phyloP scores from a whole-genome alignment of 2,113 vertebrate species.

The Acrocephalus kingi region DNA sequence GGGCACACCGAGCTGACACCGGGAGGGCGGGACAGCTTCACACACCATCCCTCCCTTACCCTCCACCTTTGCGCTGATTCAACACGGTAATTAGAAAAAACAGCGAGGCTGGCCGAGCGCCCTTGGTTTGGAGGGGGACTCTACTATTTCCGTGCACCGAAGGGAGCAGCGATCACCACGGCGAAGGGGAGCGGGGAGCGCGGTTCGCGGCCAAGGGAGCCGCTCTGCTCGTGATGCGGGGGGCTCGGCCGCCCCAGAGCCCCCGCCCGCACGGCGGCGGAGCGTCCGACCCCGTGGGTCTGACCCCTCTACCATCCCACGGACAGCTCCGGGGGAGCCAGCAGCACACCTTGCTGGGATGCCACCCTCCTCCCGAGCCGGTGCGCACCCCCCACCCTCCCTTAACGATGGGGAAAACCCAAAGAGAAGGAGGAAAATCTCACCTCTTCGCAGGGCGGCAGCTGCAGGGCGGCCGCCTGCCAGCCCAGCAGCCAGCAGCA shows the following conservation, averaged over 20 bases:
- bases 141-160: neutral
- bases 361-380: neutral
- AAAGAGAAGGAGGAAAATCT: constrained; percentile 40
- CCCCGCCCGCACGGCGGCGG: neutral
- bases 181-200: rapidly evolving
- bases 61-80: neutral
- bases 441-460: constrained; percentile 75
- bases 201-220: neutral
- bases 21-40: neutral
- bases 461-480: constrained; percentile 58
- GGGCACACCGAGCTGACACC: neutral
- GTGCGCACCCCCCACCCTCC: neutral
- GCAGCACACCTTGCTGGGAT: neutral
- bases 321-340: neutral
- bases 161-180: neutral
- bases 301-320: neutral
- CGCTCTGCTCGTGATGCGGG: neutral
- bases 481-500: constrained; percentile 74
- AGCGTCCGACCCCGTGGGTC: neutral
- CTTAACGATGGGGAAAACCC: neutral
- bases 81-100: neutral
- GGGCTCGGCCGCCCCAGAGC: neutral
- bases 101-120: neutral
- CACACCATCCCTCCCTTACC: rapidly evolving
- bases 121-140: neutral